Percentiles rank a stretch among this genome's conserved stretches.
Evolutionary conservation across 2,888 invertebrate genomes (phyloP).

Genomic region (Lamellibrachia columna): DNA sequence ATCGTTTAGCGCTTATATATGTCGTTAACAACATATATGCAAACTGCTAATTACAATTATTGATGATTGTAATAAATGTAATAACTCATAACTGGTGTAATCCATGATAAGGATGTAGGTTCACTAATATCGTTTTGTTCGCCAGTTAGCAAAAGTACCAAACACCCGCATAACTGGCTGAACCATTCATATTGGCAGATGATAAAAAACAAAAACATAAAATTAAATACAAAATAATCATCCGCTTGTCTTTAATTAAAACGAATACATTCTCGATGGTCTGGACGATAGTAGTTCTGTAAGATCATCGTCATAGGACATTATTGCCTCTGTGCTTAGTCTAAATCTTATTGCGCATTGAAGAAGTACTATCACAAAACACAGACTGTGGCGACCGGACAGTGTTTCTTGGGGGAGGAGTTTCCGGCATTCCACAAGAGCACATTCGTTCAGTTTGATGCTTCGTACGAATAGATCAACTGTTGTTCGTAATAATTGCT

Average conservation of each 20-base stretch:
- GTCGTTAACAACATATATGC: not conserved
- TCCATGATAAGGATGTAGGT: not conserved
- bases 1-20: not conserved
- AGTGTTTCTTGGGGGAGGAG: not conserved
- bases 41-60: not conserved
- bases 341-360: not conserved
- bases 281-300: not conserved
- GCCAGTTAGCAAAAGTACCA: not conserved
- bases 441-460: not conserved
- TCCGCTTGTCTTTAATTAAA: not conserved
- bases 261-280: not conserved
- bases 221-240: not conserved
- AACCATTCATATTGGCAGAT: not conserved
- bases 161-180: not conserved
- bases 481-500: not conserved
- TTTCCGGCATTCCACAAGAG: not conserved
- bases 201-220: not conserved
- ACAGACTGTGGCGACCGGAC: not conserved
- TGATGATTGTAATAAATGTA: not conserved
- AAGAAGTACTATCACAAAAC: not conserved
- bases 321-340: not conserved
- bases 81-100: not conserved
- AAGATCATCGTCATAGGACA: not conserved
- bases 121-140: not conserved
- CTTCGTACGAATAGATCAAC: not conserved